Conservation (phyloP, 2,113 vertebrate species). For the Tupaia chinensis region DNA sequence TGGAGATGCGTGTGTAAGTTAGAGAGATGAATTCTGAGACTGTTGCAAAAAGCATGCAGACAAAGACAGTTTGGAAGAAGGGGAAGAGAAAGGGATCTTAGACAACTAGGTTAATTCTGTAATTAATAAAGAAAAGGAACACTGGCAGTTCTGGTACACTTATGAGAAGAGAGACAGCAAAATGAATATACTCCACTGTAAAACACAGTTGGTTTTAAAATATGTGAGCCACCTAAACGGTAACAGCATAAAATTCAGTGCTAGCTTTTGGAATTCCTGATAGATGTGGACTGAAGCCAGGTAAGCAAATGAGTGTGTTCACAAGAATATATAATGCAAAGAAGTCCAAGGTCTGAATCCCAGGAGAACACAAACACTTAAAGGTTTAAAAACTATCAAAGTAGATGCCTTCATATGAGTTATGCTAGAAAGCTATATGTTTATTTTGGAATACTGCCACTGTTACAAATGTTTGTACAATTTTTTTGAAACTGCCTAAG, state of each 20-base stretch:
- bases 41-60: not conserved
- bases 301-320: not conserved
- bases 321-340: not conserved
- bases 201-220: constrained; percentile 17
- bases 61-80: not conserved
- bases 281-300: not conserved
- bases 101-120: not conserved
- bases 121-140: not conserved
- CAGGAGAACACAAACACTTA: not conserved
- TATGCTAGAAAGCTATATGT: constrained; percentile 3
- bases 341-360: not conserved
- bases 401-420: not conserved
- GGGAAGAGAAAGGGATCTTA: not conserved
- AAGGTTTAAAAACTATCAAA: constrained; percentile 18
- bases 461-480: not conserved
- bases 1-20: not conserved
- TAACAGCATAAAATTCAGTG: not conserved
- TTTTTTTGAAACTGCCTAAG: not conserved
- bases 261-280: not conserved
- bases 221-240: not conserved
- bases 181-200: not conserved
- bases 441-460: constrained; percentile 26
- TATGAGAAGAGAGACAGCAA: not conserved
- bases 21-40: not conserved
- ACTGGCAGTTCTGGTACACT: not conserved